Evolutionary conservation across 2,797 vertebrate species (phyloP).

Genomic region (Pampus argenteus): DNA sequence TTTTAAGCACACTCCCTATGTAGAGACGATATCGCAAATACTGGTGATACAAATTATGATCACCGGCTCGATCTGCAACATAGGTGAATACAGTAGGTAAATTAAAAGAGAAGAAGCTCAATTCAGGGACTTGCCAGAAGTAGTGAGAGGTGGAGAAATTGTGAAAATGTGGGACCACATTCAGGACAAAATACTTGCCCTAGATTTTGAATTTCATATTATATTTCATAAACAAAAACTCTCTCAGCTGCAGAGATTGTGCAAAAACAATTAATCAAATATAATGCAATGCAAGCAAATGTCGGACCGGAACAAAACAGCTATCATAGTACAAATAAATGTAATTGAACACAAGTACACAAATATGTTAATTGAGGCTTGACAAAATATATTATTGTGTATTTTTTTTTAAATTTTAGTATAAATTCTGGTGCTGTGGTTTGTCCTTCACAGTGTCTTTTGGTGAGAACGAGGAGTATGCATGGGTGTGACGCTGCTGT

Average conservation of each 20-base stretch:
- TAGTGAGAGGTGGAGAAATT: constrained; percentile 49
- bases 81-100: constrained; percentile 45
- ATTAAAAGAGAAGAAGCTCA: constrained; percentile 46
- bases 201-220: constrained; percentile 34
- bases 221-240: constrained; percentile 32
- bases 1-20: constrained; percentile 54
- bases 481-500: constrained; percentile 41
- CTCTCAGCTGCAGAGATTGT: constrained; percentile 2
- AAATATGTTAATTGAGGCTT: background rate
- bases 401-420: constrained; percentile 3
- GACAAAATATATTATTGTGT: background rate
- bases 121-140: constrained; percentile 31
- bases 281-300: constrained; percentile 37
- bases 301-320: background rate
- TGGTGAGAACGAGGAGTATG: constrained; percentile 11
- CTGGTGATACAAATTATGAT: constrained; percentile 62
- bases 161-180: constrained; percentile 21
- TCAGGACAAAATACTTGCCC: constrained; percentile 34
- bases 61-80: constrained; percentile 15
- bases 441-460: constrained; percentile 56
- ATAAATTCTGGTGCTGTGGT: background rate
- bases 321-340: background rate
- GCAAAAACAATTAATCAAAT: constrained; percentile 13
- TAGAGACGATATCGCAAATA: constrained; percentile 60
- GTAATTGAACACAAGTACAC: background rate